Evolutionary conservation across 2,797 vertebrate genomes (phyloP), one percentile per base, ranked within the genome.

Genomic region (Aeoliscus strigatus): DNA sequence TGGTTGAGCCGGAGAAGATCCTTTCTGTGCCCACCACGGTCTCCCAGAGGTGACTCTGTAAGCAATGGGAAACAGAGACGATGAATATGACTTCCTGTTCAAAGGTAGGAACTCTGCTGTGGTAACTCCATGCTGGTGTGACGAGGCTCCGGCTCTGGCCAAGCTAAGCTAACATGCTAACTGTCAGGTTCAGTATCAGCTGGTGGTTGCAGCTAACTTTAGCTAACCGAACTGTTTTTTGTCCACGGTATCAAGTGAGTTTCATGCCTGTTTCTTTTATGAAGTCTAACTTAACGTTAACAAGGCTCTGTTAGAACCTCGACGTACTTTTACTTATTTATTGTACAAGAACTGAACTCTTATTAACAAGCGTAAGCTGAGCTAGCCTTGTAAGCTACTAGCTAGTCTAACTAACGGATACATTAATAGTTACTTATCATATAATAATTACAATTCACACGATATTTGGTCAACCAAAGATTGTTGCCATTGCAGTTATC

Each of bases 71-170:
- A 90, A 88, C 74, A 81, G 89, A 62, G 89, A 91, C 59, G 89
- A 91, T 51, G 89, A 91, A 35, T 91, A 91, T 21, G 89, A 91
- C 40, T 91, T 90, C 76, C 76, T 91, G 45, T 91, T 91, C 52
- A 90, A 91, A 88, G 89, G 89, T 89, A 52, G 69, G 9, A 27
- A 14, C 0, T 2, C 1, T 3, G 3, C 4, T 0, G 10, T 8
- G 3, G 14, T 6, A 4, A 0, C 23, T 9, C 1, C 3, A 1
- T 11, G 25, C 3, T 3, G 10, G 2, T 6, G 17, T 3, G 4
- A 15, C 13, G 9, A 13, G 7, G 27, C 16, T 1, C 2, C 4
- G 11, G 17, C 46, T 4, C 12, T 1, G 21, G 39, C 40, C 13
- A 4, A 8, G 34, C 33, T 21, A 31, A 80, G 69, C 71, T 37